Conservation (phyloP, 1,140 invertebrate species). For the Papilio glaucus region DNA sequence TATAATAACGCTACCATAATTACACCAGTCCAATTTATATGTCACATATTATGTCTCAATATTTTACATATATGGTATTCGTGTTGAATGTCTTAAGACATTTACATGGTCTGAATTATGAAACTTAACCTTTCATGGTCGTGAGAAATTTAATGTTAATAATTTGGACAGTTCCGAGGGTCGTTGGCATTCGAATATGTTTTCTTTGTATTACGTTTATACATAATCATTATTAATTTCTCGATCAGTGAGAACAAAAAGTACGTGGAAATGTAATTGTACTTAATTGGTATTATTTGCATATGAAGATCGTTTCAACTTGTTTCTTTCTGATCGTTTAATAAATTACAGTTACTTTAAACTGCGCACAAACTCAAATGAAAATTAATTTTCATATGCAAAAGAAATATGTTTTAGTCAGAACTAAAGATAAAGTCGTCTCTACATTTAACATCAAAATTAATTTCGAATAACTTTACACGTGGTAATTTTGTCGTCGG, state of each 20-base stretch:
- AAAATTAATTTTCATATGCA: background rate
- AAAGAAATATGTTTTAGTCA: too few species aligned
- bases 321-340: background rate
- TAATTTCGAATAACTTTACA: too few species aligned
- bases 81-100: constrained; percentile 22
- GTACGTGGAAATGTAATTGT: constrained; percentile 6
- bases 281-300: background rate
- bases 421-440: background rate
- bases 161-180: constrained; percentile 1
- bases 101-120: constrained; percentile 20
- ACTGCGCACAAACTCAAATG: background rate
- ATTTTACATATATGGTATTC: constrained; percentile 17
- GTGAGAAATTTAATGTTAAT: constrained; percentile 10
- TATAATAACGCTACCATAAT: background rate
- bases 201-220: background rate
- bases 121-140: constrained; percentile 24
- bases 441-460: too few species aligned
- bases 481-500: too few species aligned
- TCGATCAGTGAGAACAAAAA: constrained; percentile 16
- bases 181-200: constrained; percentile 25
- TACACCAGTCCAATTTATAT: background rate
- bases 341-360: background rate
- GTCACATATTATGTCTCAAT: constrained; percentile 22
- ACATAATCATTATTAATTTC: background rate
- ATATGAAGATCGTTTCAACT: constrained; percentile 1